These are phyloP conservation scores for Rhodeus uyekii DNA, from an alignment of 2,797 vertebrate genomes.

Conservation along the genomic window DNA sequence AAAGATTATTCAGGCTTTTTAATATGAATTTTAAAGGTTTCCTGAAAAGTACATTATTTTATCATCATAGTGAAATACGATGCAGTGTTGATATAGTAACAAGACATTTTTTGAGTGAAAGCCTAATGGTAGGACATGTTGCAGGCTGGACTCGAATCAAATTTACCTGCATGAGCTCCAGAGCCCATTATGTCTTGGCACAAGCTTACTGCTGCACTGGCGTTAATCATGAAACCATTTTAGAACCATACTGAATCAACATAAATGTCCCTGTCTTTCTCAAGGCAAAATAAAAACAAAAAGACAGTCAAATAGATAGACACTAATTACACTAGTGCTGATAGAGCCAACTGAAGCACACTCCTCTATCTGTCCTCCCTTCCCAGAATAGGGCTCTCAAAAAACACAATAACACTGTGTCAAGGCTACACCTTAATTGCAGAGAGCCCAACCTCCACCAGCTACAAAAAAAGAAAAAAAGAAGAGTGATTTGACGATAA, in stretches of 20 bases:
- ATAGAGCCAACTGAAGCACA: conserved; percentile 18
- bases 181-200: too few relatives aligned
- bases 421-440: conserved; percentile 36
- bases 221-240: too few relatives aligned
- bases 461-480: neutral
- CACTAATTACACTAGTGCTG: conserved; percentile 19
- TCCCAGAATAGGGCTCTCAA: conserved; percentile 6
- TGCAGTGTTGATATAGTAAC: too few relatives aligned
- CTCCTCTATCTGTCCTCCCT: conserved; percentile 31
- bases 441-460: neutral
- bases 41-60: neutral
- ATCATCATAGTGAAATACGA: neutral
- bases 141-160: too few relatives aligned
- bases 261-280: too few relatives aligned
- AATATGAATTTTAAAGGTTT: neutral
- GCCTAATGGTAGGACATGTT: too few relatives aligned
- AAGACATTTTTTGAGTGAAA: too few relatives aligned
- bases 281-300: neutral
- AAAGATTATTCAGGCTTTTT: neutral
- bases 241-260: too few relatives aligned
- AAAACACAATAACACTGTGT: conserved; percentile 39
- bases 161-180: too few relatives aligned
- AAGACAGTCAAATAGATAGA: neutral
- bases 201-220: too few relatives aligned
- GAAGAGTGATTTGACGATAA: conserved; percentile 20